Evolutionary conservation across 2,888 invertebrate genomes (phyloP).

Genomic region (Aethes cnicana): DNA sequence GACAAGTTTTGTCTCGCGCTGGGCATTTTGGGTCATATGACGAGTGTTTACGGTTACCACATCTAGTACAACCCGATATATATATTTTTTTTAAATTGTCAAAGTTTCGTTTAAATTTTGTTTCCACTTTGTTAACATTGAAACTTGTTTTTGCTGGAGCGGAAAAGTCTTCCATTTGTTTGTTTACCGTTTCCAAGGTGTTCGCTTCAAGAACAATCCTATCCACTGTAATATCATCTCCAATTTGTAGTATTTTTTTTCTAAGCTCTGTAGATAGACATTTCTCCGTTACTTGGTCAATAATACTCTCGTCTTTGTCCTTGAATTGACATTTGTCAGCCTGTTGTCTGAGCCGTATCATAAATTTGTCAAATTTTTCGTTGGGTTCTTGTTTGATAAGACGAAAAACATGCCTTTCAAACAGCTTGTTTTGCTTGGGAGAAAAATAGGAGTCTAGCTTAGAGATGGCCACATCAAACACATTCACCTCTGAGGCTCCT

Average conservation of each 20-base stretch:
- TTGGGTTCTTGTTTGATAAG: conserved; percentile 39
- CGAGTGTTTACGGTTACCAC: neutral
- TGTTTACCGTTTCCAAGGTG: neutral
- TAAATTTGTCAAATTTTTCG: conserved; percentile 42
- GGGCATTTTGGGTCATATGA: no score
- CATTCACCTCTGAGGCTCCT: neutral
- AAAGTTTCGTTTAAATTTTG: neutral
- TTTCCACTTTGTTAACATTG: neutral
- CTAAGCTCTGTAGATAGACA: conserved; percentile 4
- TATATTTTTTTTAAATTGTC: neutral
- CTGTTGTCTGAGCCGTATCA: conserved; percentile 32
- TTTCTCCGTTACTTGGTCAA: conserved; percentile 20
- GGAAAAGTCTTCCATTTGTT: neutral
- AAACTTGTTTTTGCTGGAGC: neutral
- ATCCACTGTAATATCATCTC: conserved; percentile 13
- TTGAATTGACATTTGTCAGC: conserved; percentile 21
- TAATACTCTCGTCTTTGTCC: neutral
- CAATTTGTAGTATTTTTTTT: conserved; percentile 12
- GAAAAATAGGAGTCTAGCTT: conserved; percentile 37
- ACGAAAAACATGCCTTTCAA: conserved; percentile 42
- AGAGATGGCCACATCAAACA: conserved; percentile 8
- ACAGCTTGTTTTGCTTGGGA: conserved; percentile 36
- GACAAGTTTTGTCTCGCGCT: neutral
- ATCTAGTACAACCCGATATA: neutral
- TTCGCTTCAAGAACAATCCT: conserved; percentile 7